Conservation (phyloP, 2,797 vertebrate genomes). For the Anas bahamensis region DNA sequence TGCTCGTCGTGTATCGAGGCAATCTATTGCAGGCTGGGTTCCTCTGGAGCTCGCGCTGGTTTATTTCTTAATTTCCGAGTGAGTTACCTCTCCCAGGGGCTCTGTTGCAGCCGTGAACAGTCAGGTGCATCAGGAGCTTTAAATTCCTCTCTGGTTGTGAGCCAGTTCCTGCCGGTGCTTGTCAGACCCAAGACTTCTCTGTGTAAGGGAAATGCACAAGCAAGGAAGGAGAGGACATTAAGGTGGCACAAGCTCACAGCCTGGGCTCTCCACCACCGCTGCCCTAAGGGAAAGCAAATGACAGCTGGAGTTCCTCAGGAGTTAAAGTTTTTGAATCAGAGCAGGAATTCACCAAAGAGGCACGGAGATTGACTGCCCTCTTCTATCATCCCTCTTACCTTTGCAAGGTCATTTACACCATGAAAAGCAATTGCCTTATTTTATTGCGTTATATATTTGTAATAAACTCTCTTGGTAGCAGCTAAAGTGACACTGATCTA, state of each 20-base stretch:
- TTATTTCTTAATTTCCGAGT: background rate
- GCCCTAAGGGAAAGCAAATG: background rate
- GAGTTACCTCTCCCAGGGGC: background rate
- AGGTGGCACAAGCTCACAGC: background rate
- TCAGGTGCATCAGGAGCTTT: background rate
- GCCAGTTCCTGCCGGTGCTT: background rate
- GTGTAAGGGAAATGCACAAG: background rate
- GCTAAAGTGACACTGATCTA: background rate
- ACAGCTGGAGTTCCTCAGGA: background rate
- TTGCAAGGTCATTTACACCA: background rate
- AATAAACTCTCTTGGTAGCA: background rate
- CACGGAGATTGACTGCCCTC: background rate
- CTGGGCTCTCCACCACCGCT: background rate
- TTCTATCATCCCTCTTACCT: background rate
- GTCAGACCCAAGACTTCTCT: background rate
- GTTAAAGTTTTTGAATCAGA: background rate
- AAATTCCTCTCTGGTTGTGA: background rate
- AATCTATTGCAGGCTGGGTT: background rate
- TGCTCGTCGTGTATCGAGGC: background rate
- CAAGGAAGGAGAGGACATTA: background rate
- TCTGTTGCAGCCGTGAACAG: background rate
- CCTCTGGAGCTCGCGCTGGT: background rate
- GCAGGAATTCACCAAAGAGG: background rate
- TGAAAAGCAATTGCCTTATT: background rate
- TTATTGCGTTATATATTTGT: background rate